Evolutionary conservation across 1,140 invertebrate species (phyloP), one percentile per base, ranked within the genome.

Genomic region (Bradysia coprophila): DNA sequence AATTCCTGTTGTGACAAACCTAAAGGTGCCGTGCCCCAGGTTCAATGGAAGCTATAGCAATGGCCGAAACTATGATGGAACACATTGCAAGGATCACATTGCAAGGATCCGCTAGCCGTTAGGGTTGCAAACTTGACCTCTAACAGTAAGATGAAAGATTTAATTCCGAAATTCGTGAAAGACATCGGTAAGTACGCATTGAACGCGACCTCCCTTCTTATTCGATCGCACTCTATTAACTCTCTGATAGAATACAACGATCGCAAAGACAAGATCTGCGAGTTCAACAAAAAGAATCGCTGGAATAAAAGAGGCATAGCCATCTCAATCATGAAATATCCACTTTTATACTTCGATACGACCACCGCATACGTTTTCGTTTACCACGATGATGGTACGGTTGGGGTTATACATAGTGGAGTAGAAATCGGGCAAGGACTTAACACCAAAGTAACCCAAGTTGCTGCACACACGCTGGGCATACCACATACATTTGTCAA

Each of bases 11-110:
- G 1, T 61, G 76, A 3, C 66, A 67, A 2, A 81, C 78, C 39
- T 74, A 73, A 0, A 78, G 64, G 51, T 63, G 57, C 37, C 54
- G 67, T 13, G 69, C 75, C 6, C 79, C 79, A 38, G 77, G 75
- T 20, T 66, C 70, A 0, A 61, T 72, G 2, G 78, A 84, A 61
- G 72, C 57, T 19, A 57, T 78, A 8, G 70, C 68, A 15, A 65
- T 76, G 51, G 73, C 75, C 38, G 88, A 91, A 59, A 70, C 66
- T 36, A 72, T 91, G 10, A 76, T 93, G 66, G 85, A 92, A 48
- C 78, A 84, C 51, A 78, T 90, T 41, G 73, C 82, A 1, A 69
- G 69, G n/a, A n/a, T n/a, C 41, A 62, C 56, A 33, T 49, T 81
- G 2, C 63, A 71, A 10, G 44, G 83, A 89, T 63, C 72, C 84